phyloP scores from a whole-genome alignment of 2,113 vertebrate species.

The Callopanchax toddi region DNA sequence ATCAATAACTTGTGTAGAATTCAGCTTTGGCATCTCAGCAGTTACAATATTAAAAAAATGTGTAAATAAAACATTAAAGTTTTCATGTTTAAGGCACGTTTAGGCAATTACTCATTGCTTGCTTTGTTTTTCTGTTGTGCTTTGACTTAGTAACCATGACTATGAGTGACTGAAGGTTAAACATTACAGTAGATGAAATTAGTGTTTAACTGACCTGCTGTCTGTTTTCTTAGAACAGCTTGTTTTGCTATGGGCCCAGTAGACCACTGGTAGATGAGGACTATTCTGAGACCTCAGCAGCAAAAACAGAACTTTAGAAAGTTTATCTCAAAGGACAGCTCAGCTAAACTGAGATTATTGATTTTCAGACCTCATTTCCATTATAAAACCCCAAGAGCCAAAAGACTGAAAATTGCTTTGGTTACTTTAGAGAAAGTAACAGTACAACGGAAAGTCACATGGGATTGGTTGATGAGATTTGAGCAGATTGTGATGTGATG shows the following conservation, averaged over 20 bases:
- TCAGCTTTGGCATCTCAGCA: not conserved
- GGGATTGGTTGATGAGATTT: conserved; percentile 53
- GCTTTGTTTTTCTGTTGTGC: not conserved
- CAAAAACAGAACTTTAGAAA: conserved; percentile 16
- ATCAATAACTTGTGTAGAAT: conserved; percentile 18
- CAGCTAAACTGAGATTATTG: conserved; percentile 52
- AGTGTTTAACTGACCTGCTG: conserved; percentile 34
- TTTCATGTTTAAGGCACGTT: not conserved
- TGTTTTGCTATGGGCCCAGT: not conserved
- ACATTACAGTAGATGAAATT: conserved; percentile 44
- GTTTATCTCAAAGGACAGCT: conserved; percentile 22
- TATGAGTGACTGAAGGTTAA: conserved; percentile 36
- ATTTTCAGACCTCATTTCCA: conserved; percentile 54
- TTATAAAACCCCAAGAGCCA: conserved; percentile 25
- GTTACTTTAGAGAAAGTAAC: conserved; percentile 50
- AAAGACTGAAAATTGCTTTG: conserved; percentile 47
- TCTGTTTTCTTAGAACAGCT: conserved; percentile 21
- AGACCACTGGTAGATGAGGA: not conserved
- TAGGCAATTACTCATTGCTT: not conserved
- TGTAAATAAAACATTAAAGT: not conserved
- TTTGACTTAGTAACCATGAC: conserved; percentile 8
- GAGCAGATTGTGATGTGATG: conserved; percentile 40
- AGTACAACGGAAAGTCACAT: conserved; percentile 19
- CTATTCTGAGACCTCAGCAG: conserved; percentile 14
- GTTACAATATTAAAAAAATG: not conserved